These are phyloP conservation scores for Myotis planiceps DNA, from an alignment of 2,797 vertebrate species.

Conservation along the genomic window DNA sequence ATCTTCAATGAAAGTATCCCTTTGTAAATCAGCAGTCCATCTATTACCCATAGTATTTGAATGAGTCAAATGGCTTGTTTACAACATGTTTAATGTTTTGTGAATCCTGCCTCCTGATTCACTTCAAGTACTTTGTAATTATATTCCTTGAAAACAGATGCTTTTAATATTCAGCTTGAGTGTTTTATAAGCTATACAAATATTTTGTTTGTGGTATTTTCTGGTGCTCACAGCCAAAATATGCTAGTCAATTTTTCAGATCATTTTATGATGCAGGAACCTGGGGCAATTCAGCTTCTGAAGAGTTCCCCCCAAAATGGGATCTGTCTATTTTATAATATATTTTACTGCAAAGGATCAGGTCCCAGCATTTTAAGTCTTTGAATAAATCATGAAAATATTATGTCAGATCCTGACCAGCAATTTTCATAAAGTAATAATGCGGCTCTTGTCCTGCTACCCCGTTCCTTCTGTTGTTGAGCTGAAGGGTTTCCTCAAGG, in stretches of 20 bases:
- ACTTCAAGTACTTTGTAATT: slow-evolving; percentile 85
- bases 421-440: neutral
- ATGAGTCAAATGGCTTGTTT: slow-evolving; percentile 81
- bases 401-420: neutral
- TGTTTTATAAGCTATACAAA: slow-evolving; percentile 85
- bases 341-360: slow-evolving; percentile 23
- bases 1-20: slow-evolving; percentile 64
- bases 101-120: slow-evolving; percentile 81
- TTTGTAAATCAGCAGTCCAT: slow-evolving; percentile 71
- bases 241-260: slow-evolving; percentile 77
- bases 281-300: slow-evolving; percentile 55
- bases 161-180: slow-evolving; percentile 84
- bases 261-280: slow-evolving; percentile 78
- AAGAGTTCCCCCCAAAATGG: slow-evolving; percentile 26
- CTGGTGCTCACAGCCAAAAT: slow-evolving; percentile 81
- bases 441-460: neutral
- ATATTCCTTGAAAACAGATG: slow-evolving; percentile 85
- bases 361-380: slow-evolving; percentile 15
- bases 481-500: slow-evolving; percentile 43
- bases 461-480: neutral
- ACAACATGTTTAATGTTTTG: slow-evolving; percentile 78
- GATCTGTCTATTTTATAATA: slow-evolving; percentile 20
- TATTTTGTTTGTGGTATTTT: slow-evolving; percentile 86
- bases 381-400: slow-evolving; percentile 1
- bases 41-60: slow-evolving; percentile 74